Base-by-base conservation (phyloP, 2,113 vertebrate genomes). In the Lepus europaeus region DNA sequence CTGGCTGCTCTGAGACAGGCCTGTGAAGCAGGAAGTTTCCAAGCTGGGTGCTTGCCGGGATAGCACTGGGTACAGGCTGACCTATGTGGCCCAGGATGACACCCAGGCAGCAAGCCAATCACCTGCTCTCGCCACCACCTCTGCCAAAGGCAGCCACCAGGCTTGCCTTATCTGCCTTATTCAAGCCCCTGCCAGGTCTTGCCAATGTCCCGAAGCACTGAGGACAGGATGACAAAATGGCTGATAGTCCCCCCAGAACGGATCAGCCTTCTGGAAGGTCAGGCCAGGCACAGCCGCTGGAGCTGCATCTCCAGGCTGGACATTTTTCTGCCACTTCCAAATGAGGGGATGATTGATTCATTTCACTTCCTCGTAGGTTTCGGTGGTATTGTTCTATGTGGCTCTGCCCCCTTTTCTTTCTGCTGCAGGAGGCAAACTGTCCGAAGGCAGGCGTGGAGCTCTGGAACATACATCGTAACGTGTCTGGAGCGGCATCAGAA, bases 111-210 rank as follows among this genome's bases (percentile, higher is more conserved):
- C 84, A 92, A 98, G 97, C 96, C 96, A 96, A 89, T 96, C 96
- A 97, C 97, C 95, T 98, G 95, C 95, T 98, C 94, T 97, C 96
- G 95, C 95, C 33, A 74, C 96, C 96, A 95, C 96, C 95, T 97
- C 97, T 96, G 89, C 97, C 97, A 95, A 94, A 97, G 95, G 95
- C 97, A 87, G 96, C 90, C 95, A 94, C 94, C 88, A 91, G 87
- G 77, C 25, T 96, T 96, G 96, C 93, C 94, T 97, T 94, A 92
- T 98, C 97, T 95, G 89, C 93, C 94, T 97, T 96, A 69, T 97
- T 96, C 96, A 97, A 98, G 90, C 86, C 94, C 89, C 88, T 77
- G 89, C 96, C 87, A 84, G 82, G 90, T 95, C 96, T 96, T 0
- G 51, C 93, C 89, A 96, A 63, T 96, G 78, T 89, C 94, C 25